Base-by-base conservation (phyloP, 2,888 invertebrate genomes). In the Gymnocheta viridis region DNA sequence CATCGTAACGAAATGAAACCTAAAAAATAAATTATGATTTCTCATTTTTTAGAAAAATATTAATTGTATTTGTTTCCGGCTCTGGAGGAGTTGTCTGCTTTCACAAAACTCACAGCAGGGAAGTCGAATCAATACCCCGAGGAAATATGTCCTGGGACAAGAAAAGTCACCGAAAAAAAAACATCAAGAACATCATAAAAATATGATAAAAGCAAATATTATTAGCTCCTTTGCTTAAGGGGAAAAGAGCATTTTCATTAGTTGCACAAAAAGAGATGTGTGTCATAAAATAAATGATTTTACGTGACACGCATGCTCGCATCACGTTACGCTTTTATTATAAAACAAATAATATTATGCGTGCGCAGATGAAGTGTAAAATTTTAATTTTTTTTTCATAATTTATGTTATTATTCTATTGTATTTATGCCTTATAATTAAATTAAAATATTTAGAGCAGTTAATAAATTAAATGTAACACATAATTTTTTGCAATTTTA, bases 221-320 rank as follows among this genome's bases (percentile, higher is more conserved):
- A 64, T 64, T 74, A 62, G 64, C 29, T 64, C 27, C 54, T 64
- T 74, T 74, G 64, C 41, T 64, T 64, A 32, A 44, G 19, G 51
- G 62, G 14, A 54, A 51, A 51, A 51, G 35, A 62, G 17, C 10
- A 35, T 62, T 22, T 27, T 49, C 10, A 12, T 58, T n/a, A n/a
- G n/a, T n/a, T 32, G 17, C 35, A 14, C n/a, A 1, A 76, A 29
- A 29, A 6, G 22, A 12, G 14, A 49, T 6, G 49, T 27, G 19
- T 41, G 17, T 29, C 49, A 74, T 51, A 54, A 41, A 49, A 72
- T n/a, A n/a, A 58, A 56, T 14, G 0, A 49, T 27, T 38, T 41
- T 12, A 54, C 47, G 1, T 29, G 44, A 41, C n/a, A 22, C 49
- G 32, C 51, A 44, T 51, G 51, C 62, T 49, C 77, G 29, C 38